Evolutionary conservation across 1,140 invertebrate genomes (phyloP).

Genomic region (Scaptomyza graminum): DNA sequence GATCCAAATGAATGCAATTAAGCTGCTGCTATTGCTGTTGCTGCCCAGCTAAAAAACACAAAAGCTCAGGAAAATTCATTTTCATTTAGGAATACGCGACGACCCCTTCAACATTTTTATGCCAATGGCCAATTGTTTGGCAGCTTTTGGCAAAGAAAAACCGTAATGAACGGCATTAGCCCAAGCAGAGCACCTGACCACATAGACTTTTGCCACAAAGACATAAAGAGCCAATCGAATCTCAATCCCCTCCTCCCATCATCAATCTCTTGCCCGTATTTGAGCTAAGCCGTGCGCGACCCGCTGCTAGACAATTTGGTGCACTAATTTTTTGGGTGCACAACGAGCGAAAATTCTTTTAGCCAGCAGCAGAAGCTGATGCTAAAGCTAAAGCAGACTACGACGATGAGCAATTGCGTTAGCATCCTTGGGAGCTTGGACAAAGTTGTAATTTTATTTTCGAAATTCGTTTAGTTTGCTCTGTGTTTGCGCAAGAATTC

Average conservation of each 20-base stretch:
- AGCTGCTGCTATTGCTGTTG: conserved; percentile 43
- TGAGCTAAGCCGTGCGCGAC: conserved; percentile 48
- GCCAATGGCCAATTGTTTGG: conserved; percentile 49
- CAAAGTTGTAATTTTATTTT: conserved; percentile 83
- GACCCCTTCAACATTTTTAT: neutral
- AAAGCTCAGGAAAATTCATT: conserved; percentile 55
- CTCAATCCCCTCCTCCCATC: neutral
- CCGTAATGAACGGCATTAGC: conserved; percentile 72
- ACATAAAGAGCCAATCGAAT: conserved; percentile 18
- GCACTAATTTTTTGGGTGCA: conserved; percentile 66
- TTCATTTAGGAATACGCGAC: conserved; percentile 60
- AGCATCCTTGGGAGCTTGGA: conserved; percentile 59
- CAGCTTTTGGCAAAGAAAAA: conserved; percentile 25
- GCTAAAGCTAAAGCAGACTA: neutral
- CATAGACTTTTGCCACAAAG: conserved; percentile 8
- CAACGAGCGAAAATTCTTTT: conserved; percentile 47
- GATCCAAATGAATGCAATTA: conserved; percentile 80
- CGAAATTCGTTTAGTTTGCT: conserved; percentile 80
- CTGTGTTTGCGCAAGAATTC: conserved; percentile 79
- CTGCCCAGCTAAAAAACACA: conserved; percentile 30
- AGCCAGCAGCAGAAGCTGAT: conserved; percentile 6
- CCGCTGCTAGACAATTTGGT: conserved; percentile 58
- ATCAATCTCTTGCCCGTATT: neutral
- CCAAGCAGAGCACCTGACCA: conserved; percentile 22
- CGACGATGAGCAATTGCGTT: conserved; percentile 58